A percentile compares a stretch with the other conserved stretches of the same genome.
These are phyloP conservation scores for Cylas formicarius DNA, from an alignment of 1,140 invertebrate genomes.

Conservation along the genomic window DNA sequence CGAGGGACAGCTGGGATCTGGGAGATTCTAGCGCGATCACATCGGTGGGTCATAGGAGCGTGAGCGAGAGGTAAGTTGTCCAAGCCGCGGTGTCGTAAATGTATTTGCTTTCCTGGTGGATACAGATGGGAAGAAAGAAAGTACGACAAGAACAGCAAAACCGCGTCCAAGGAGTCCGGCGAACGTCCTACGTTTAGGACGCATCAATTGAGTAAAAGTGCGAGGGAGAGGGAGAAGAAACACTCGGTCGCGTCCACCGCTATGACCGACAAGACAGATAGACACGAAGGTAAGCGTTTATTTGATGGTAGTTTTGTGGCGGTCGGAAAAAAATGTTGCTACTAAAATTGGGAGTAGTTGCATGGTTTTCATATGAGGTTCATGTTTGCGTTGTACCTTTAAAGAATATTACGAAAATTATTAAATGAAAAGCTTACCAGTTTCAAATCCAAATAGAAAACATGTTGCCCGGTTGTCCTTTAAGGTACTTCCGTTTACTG, in stretches of 20 bases:
- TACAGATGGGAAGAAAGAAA: constrained; percentile 45
- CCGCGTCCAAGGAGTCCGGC: constrained; percentile 29
- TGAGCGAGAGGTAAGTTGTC: constrained; percentile 45
- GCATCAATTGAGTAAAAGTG: constrained; percentile 52
- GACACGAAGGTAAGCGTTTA: constrained; percentile 61
- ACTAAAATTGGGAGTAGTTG: no score
- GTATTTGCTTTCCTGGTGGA: constrained; percentile 36
- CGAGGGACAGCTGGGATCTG: constrained; percentile 40
- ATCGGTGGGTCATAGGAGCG: constrained; percentile 43
- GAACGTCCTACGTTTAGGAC: constrained; percentile 58
- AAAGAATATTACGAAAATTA: background rate
- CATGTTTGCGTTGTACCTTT: background rate
- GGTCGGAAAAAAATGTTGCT: no score
- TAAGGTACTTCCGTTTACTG: no score
- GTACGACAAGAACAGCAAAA: constrained; percentile 36
- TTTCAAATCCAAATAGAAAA: background rate
- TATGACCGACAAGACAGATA: constrained; percentile 65
- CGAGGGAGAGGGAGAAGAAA: constrained; percentile 60
- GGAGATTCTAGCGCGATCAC: constrained; percentile 45
- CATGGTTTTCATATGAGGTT: no score
- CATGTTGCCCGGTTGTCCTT: background rate
- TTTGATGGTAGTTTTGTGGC: no score
- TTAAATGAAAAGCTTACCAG: background rate
- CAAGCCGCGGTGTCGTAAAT: no score
- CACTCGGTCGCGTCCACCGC: constrained; percentile 65